Evolutionary conservation across 2,888 invertebrate species (phyloP).

Genomic region (Rhimphoctona megacephalus): DNA sequence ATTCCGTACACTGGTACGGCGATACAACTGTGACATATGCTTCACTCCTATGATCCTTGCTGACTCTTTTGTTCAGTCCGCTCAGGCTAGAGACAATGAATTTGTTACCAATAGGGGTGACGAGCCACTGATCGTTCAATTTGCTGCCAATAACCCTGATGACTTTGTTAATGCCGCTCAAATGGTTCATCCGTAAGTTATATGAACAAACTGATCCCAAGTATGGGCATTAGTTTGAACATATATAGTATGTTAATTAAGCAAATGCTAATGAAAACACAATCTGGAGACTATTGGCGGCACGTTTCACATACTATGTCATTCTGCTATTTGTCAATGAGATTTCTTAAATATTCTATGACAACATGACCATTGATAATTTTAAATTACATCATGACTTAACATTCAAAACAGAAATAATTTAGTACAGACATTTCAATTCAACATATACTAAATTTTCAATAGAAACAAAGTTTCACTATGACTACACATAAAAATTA

Average conservation of each 20-base stretch:
- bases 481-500: background rate
- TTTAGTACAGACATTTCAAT: too few relatives aligned
- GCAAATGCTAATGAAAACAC: too few relatives aligned
- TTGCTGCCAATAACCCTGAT: conserved; percentile 94
- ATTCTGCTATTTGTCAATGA: background rate
- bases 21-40: conserved; percentile 94
- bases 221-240: too few relatives aligned
- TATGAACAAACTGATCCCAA: background rate
- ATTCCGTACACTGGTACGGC: conserved; percentile 91
- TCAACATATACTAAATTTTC: background rate
- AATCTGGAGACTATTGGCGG: too few relatives aligned
- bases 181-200: conserved; percentile 91
- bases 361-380: background rate
- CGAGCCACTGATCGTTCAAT: conserved; percentile 95
- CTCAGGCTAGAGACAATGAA: conserved; percentile 93
- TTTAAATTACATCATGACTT: too few relatives aligned
- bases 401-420: too few relatives aligned
- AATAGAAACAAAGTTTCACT: background rate
- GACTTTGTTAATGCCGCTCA: conserved; percentile 95
- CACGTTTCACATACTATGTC: background rate
- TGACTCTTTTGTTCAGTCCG: conserved; percentile 95
- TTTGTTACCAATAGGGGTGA: conserved; percentile 91
- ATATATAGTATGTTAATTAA: too few relatives aligned
- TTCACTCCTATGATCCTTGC: conserved; percentile 99
- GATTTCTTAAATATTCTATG: background rate